Evolutionary conservation across 2,113 vertebrate genomes (phyloP).

Genomic region (Nothoprocta perdicaria): DNA sequence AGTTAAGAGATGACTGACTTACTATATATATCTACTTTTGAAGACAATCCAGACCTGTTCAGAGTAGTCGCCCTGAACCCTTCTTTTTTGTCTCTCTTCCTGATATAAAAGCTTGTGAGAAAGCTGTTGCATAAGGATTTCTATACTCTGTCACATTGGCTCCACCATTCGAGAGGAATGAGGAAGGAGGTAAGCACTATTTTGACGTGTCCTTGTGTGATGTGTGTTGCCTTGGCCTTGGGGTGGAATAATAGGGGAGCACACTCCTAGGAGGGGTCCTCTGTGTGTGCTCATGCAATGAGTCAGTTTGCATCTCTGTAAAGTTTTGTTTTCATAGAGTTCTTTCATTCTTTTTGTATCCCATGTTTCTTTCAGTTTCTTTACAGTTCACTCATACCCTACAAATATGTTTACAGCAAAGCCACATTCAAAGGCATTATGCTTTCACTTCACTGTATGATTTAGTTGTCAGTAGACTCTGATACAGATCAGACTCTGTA

Average conservation of each 20-base stretch:
- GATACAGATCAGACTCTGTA: neutral
- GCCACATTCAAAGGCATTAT: neutral
- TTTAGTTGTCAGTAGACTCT: conserved; percentile 10
- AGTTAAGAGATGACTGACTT: neutral
- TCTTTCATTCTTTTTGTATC: neutral
- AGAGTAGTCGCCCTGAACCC: neutral
- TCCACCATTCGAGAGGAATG: neutral
- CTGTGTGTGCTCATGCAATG: neutral
- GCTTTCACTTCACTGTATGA: neutral
- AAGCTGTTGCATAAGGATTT: neutral
- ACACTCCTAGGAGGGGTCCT: neutral
- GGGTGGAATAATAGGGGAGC: neutral
- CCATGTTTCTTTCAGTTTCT: neutral
- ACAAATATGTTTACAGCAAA: neutral
- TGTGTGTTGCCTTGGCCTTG: neutral
- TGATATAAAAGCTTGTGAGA: neutral
- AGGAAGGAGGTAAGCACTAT: rapidly evolving
- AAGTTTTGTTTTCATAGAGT: neutral
- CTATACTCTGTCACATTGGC: neutral
- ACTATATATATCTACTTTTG: neutral
- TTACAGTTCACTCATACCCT: neutral
- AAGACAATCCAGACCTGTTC: neutral
- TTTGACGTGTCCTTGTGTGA: neutral
- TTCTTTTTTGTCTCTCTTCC: neutral
- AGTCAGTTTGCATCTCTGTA: neutral